These are phyloP conservation scores for Cataglyphis hispanica DNA, from an alignment of 1,140 invertebrate species.

Conservation along the genomic window DNA sequence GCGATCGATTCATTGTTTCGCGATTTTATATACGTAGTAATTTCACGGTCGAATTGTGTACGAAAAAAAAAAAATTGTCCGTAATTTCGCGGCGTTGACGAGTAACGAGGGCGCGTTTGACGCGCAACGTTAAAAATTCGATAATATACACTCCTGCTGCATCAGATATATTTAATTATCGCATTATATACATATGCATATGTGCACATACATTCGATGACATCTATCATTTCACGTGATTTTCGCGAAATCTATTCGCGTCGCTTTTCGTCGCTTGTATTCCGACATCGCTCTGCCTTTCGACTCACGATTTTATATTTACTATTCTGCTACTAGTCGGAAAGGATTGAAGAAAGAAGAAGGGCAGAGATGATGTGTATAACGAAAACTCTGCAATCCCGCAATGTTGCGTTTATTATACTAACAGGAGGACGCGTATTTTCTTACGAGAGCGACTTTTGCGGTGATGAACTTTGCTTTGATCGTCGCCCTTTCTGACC, in stretches of 20 bases:
- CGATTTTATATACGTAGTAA: not conserved
- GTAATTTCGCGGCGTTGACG: constrained; percentile 21
- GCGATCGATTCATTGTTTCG: not conserved
- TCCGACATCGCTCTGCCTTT: constrained; percentile 21
- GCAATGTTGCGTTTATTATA: constrained; percentile 13
- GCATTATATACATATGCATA: too few relatives aligned
- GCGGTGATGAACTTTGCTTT: constrained; percentile 39
- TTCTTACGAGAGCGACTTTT: constrained; percentile 26
- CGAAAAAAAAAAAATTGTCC: constrained; percentile 5
- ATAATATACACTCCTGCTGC: constrained; percentile 1
- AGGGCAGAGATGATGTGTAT: not conserved
- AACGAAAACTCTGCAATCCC: constrained; percentile 18
- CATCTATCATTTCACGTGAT: constrained; percentile 41
- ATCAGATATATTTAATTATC: constrained; percentile 41
- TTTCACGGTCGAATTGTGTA: not conserved
- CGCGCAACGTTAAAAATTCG: constrained; percentile 33
- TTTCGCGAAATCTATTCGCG: constrained; percentile 27
- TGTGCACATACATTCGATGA: constrained; percentile 14
- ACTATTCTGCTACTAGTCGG: not conserved
- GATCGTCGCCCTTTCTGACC: constrained; percentile 20
- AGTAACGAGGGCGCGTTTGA: constrained; percentile 36
- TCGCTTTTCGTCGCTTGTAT: not conserved
- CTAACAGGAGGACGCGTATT: not conserved
- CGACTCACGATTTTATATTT: constrained; percentile 27
- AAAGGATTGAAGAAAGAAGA: not conserved